Percentiles rank a stretch among this genome's conserved stretches.
These are phyloP conservation scores for Pluvialis apricaria DNA, from an alignment of 2,113 vertebrate species.

Conservation along the genomic window DNA sequence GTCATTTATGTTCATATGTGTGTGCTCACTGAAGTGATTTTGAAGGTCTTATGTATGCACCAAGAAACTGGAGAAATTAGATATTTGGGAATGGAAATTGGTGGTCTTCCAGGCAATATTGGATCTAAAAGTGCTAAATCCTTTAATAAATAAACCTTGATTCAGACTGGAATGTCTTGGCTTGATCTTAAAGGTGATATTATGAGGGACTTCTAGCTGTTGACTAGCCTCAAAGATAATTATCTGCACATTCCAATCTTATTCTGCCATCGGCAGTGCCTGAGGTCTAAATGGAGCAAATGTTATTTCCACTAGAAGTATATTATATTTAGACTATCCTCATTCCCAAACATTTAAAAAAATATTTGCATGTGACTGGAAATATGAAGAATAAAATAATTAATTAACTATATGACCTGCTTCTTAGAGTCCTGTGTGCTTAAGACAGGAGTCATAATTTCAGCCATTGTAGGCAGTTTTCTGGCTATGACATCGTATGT, in stretches of 20 bases:
- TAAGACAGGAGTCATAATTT: background rate
- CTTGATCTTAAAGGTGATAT: conserved; percentile 80
- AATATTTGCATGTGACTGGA: conserved; percentile 18
- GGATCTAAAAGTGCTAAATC: conserved; percentile 80
- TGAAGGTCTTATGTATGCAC: conserved; percentile 55
- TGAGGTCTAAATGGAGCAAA: conserved; percentile 54
- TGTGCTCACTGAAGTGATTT: conserved; percentile 24
- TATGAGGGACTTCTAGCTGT: conserved; percentile 65
- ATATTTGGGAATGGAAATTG: conserved; percentile 79
- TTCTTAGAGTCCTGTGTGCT: background rate
- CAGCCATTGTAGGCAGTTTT: background rate
- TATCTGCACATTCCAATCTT: conserved; percentile 77
- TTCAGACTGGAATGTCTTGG: conserved; percentile 82
- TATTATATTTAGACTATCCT: conserved; percentile 54
- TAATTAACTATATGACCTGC: background rate
- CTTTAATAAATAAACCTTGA: conserved; percentile 82
- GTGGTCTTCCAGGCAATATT: conserved; percentile 77
- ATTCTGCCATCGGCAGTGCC: conserved; percentile 62
- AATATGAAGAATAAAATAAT: conserved; percentile 14
- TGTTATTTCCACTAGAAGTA: conserved; percentile 55
- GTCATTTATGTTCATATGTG: background rate
- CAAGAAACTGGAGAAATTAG: conserved; percentile 75
- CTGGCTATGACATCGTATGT: background rate
- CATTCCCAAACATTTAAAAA: conserved; percentile 19
- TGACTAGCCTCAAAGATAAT: conserved; percentile 76